These are phyloP conservation scores for Origma solitaria DNA, from an alignment of 2,113 vertebrate species.

Conservation along the genomic window DNA sequence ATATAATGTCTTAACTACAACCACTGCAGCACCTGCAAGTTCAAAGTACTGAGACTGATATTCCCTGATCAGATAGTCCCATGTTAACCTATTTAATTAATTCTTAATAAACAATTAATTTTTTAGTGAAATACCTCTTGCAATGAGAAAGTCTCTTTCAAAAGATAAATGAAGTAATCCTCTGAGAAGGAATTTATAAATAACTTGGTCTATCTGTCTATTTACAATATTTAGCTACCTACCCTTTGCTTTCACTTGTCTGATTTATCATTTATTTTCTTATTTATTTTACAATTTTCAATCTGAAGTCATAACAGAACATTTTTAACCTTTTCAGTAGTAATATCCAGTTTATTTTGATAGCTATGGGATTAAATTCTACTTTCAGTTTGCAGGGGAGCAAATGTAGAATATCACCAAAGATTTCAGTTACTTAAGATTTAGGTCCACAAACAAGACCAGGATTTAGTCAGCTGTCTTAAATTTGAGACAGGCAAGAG, in stretches of 20 bases:
- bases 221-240: conserved; percentile 32
- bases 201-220: conserved; percentile 6
- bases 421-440: not conserved
- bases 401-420: not conserved
- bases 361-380: not conserved
- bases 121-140: conserved; percentile 62
- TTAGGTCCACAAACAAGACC: not conserved
- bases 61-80: conserved; percentile 57
- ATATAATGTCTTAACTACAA: conserved; percentile 65
- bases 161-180: conserved; percentile 64
- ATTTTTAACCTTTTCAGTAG: not conserved
- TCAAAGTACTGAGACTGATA: conserved; percentile 62
- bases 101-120: conserved; percentile 69
- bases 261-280: not conserved
- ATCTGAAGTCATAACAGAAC: not conserved
- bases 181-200: conserved; percentile 37
- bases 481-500: not conserved
- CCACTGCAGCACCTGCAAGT: conserved; percentile 30
- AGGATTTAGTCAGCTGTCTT: not conserved
- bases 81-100: conserved; percentile 66
- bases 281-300: conserved; percentile 20
- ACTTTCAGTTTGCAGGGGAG: not conserved
- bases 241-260: conserved; percentile 10
- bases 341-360: not conserved
- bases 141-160: conserved; percentile 53